These are phyloP conservation scores for Sarcophilus harrisii DNA, from an alignment of 2,797 vertebrate genomes.

Conservation along the genomic window DNA sequence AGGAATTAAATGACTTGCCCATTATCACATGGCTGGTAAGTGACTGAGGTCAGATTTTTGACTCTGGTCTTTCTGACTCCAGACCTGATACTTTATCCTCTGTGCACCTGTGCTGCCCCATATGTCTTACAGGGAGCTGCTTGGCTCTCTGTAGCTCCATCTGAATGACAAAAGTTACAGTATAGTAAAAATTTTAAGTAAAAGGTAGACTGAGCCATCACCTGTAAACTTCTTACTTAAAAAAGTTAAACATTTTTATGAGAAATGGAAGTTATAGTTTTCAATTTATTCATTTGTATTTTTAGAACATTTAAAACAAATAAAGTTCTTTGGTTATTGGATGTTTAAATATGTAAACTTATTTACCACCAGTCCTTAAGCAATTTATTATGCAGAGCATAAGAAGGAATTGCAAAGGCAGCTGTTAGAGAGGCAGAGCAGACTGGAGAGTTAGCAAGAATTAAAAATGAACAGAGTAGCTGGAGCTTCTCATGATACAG, in stretches of 20 bases:
- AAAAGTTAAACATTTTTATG: background rate
- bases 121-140: background rate
- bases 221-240: background rate
- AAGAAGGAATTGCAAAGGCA: background rate
- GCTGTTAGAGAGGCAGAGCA: background rate
- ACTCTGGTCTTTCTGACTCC: background rate
- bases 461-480: background rate
- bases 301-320: background rate
- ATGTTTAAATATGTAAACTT: background rate
- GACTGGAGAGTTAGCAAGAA: background rate
- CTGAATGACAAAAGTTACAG: background rate
- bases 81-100: background rate
- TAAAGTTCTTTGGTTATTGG: background rate
- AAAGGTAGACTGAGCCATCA: background rate
- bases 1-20: background rate
- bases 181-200: background rate
- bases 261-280: background rate
- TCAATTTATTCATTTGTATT: background rate
- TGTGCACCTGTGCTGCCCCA: background rate
- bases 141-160: background rate
- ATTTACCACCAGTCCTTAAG: background rate
- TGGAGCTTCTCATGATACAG: background rate
- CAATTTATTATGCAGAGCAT: background rate
- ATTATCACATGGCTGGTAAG: background rate
- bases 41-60: background rate